These are phyloP conservation scores for Seira sanloemensis DNA, from an alignment of 2,888 invertebrate species.

Conservation along the genomic window DNA sequence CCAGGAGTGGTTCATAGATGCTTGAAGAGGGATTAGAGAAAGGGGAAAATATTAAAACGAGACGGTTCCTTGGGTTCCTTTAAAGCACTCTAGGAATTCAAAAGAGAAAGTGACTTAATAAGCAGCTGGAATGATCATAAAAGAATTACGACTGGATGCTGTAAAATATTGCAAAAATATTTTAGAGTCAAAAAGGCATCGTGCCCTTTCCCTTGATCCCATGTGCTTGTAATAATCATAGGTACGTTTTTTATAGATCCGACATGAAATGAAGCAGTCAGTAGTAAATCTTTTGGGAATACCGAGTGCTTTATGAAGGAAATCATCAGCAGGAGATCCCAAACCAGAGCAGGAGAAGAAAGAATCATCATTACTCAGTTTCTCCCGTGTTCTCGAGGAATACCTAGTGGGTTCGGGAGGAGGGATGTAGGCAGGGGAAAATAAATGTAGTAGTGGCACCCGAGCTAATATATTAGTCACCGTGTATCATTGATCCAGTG, in stretches of 20 bases:
- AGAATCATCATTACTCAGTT: not conserved
- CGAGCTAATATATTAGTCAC: constrained; percentile 37
- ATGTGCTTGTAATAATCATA: not conserved
- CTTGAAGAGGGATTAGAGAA: too few relatives aligned
- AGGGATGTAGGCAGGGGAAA: not conserved
- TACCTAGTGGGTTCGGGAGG: not conserved
- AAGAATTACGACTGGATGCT: not conserved
- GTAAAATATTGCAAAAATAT: not conserved
- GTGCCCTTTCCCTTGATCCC: too few relatives aligned
- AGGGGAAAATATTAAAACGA: too few relatives aligned
- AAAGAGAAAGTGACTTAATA: not conserved
- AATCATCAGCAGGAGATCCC: constrained; percentile 44
- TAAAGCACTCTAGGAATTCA: too few relatives aligned
- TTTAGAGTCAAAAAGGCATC: not conserved
- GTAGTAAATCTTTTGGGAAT: constrained; percentile 1
- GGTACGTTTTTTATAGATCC: not conserved
- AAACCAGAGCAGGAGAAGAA: not conserved
- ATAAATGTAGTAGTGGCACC: not conserved
- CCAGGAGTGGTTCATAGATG: too few relatives aligned
- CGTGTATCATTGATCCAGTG: not conserved
- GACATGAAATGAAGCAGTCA: not conserved
- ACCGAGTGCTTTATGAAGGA: constrained; percentile 34
- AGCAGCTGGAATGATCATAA: not conserved
- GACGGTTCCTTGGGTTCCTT: too few relatives aligned
- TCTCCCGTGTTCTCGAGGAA: not conserved